Conservation (phyloP, 2,888 invertebrate species). For the Magallana nippona region DNA sequence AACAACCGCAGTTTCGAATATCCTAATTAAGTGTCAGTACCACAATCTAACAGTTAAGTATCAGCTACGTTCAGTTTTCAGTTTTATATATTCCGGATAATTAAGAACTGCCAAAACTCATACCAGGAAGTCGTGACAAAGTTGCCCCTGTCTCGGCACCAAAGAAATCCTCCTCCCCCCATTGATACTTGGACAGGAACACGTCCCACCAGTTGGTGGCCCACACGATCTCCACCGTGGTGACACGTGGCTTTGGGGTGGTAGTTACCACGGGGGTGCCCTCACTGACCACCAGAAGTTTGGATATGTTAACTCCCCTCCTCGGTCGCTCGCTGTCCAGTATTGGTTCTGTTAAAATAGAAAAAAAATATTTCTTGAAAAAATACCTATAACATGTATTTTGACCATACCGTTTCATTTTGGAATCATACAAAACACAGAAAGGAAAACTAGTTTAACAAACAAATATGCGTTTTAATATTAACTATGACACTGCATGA, state of each 20-base stretch:
- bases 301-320: neutral
- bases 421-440: too few species aligned
- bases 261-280: neutral
- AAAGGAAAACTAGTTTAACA: too few species aligned
- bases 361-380: neutral
- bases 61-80: too few species aligned
- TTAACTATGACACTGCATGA: too few species aligned
- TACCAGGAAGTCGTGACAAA: constrained; percentile 12
- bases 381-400: too few species aligned
- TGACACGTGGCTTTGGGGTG: neutral
- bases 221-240: constrained; percentile 1
- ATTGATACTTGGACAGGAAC: neutral
- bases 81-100: too few species aligned
- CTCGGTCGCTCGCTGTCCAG: neutral
- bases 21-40: too few species aligned
- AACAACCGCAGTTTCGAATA: too few species aligned
- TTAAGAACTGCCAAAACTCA: neutral
- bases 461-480: too few species aligned
- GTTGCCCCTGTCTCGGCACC: neutral
- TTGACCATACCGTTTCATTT: too few species aligned
- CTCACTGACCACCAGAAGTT: neutral
- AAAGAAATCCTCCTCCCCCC: neutral
- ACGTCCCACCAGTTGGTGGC: constrained; percentile 18
- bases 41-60: too few species aligned
- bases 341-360: neutral